phyloP scores from a whole-genome alignment of 2,797 vertebrate species.

The Tiaroga cobitis region DNA sequence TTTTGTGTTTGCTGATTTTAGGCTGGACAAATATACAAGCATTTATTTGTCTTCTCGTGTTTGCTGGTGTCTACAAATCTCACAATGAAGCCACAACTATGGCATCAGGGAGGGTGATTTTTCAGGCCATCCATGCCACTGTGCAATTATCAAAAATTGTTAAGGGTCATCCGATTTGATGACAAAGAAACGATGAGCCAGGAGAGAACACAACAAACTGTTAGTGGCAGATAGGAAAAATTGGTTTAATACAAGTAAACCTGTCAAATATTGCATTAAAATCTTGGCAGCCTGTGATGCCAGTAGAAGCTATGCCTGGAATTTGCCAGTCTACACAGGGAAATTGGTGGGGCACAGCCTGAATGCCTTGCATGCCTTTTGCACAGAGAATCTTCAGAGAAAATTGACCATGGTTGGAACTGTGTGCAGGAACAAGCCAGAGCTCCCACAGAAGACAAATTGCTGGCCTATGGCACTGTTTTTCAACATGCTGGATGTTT shows the following conservation, averaged over 20 bases:
- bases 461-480: background rate
- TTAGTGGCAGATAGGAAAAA: background rate
- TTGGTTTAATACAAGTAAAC: background rate
- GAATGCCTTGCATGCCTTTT: background rate
- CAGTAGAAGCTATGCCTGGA: background rate
- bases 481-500: constrained; percentile 1
- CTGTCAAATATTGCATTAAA: background rate
- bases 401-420: background rate
- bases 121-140: background rate
- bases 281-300: background rate
- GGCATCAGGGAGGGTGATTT: background rate
- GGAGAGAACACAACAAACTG: background rate
- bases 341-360: background rate
- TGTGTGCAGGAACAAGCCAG: background rate
- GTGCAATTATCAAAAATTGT: background rate
- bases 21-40: background rate
- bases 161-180: background rate
- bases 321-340: background rate
- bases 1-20: background rate
- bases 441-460: background rate
- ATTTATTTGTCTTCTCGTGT: background rate
- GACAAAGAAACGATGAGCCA: background rate
- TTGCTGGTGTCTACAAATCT: background rate
- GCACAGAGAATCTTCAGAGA: background rate
- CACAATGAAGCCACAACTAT: background rate